Base-by-base conservation (phyloP, 2,113 vertebrate species). In the Pachyramphus minor region DNA sequence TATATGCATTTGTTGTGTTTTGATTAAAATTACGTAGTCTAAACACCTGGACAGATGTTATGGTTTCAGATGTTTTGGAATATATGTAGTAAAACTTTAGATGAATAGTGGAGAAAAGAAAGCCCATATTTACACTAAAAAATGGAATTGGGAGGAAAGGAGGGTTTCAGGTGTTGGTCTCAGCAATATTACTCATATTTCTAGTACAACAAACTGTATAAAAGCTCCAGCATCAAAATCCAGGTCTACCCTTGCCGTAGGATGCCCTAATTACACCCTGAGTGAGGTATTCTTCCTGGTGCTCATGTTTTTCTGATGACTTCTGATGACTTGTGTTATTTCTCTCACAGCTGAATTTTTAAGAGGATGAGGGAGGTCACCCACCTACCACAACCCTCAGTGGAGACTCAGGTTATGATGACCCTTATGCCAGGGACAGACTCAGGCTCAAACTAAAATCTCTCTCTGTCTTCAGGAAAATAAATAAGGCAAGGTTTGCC, bases 351-450 rank as follows among this genome's bases (percentile, higher is more conserved):
- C 14, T 60, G 21, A 60, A 41, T 1, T 9, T 39, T 12, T 69
- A 60, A 66, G 4, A 69, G 18, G 33, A 19, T 15, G 69, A 87
- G 19, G 3, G 30, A 89, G 25, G 17, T 5, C 42, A 74, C 9
- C 2, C 33, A 41, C 1, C 27, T 12, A 28, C 8, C 8, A 27
- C 63, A 23, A 69, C 16, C 15, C 3, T 8, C 60, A 33, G 3
- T 11, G n/a, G 25, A 52, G 12, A 35, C 8, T 1, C 0, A 5
- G 19, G 6, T 4, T 21, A 47, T 44, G 24, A 17, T 78, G 56
- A 39, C 5, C 10, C 8, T 27, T 52, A 47, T 39, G 17, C n/a
- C 45, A 64, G 22, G 22, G 31, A 68, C 2, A 68, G 35, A 60
- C n/a, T 14, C 63, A 23, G 17, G 14, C 28, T 87, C 49, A 55